Evolutionary conservation across 2,113 vertebrate species (phyloP).

Genomic region (Sceloporus tristichus): DNA sequence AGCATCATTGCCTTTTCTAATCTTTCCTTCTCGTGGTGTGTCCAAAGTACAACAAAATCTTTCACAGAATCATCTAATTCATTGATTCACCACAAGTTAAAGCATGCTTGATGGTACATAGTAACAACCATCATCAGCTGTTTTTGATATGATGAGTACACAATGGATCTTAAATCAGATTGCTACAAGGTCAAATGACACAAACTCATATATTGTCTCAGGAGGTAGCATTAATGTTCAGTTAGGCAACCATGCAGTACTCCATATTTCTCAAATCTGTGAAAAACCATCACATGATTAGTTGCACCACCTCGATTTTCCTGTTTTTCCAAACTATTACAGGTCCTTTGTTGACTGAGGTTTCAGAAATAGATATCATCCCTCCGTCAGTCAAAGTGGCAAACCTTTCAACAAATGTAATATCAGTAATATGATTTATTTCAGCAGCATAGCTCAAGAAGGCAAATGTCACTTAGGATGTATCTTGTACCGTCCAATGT

Average conservation of each 20-base stretch:
- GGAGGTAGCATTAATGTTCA: neutral
- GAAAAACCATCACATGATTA: neutral
- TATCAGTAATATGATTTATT: neutral
- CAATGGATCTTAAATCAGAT: neutral
- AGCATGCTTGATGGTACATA: too few species aligned
- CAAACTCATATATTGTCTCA: neutral
- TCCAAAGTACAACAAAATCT: too few species aligned
- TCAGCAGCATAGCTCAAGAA: neutral
- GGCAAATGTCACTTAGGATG: neutral
- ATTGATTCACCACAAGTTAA: too few species aligned
- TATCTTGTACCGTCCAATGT: neutral
- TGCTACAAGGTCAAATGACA: neutral
- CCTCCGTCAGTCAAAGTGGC: neutral
- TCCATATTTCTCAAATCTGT: neutral
- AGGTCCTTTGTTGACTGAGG: neutral
- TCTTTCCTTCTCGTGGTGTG: too few species aligned
- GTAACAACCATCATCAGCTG: too few species aligned
- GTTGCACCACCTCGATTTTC: neutral
- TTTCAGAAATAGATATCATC: neutral
- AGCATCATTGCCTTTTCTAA: too few species aligned
- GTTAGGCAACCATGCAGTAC: neutral
- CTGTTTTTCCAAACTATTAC: neutral
- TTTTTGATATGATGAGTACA: neutral
- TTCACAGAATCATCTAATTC: too few species aligned
- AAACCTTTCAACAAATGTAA: neutral